phyloP scores from a whole-genome alignment of 2,888 invertebrate genomes.

The Trachelus stipa region DNA sequence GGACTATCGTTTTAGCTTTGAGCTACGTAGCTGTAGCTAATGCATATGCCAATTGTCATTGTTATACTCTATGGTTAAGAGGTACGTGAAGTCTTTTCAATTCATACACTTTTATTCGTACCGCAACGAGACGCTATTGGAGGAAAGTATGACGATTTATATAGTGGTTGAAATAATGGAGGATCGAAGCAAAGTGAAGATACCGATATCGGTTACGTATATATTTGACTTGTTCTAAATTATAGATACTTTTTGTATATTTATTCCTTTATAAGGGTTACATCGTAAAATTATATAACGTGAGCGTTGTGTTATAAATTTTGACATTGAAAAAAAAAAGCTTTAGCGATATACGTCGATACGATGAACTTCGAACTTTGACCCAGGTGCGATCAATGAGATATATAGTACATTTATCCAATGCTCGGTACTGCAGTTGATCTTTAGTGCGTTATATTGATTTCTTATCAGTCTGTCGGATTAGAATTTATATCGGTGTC shows the following conservation, averaged over 20 bases:
- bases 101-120: slow-evolving; percentile 24
- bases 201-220: not conserved
- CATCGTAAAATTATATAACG: no score
- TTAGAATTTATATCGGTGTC: not conserved
- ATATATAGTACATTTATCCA: no score
- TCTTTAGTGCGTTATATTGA: not conserved
- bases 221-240: not conserved
- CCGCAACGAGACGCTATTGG: slow-evolving; percentile 11
- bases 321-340: no score
- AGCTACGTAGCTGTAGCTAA: slow-evolving; percentile 45
- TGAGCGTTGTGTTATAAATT: no score
- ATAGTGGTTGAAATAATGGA: slow-evolving; percentile 22
- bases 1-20: slow-evolving; percentile 46
- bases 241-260: not conserved
- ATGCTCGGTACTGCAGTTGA: no score
- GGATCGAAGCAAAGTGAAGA: not conserved
- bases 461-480: not conserved
- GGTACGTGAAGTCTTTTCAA: slow-evolving; percentile 9
- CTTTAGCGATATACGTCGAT: no score
- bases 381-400: no score
- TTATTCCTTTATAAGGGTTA: not conserved
- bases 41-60: slow-evolving; percentile 33
- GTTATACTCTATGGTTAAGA: slow-evolving; percentile 1
- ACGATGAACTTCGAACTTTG: no score
- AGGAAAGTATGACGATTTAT: slow-evolving; percentile 17